phyloP scores from a whole-genome alignment of 2,797 vertebrate genomes.

The Pempheris klunzingeri region DNA sequence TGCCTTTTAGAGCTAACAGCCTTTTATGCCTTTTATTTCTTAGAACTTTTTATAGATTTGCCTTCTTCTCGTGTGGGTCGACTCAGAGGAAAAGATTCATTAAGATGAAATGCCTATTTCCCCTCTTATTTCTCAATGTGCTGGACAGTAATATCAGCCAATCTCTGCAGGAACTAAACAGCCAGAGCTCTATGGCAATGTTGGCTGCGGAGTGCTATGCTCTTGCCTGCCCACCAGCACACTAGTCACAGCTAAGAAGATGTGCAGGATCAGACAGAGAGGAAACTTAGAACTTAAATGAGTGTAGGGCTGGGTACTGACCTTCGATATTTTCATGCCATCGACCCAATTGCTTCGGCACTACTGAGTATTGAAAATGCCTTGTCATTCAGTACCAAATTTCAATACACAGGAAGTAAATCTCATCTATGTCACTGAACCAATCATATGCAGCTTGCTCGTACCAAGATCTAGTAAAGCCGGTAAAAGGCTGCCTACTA shows the following conservation, averaged over 20 bases:
- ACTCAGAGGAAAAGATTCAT: constrained; percentile 76
- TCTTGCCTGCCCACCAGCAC: constrained; percentile 37
- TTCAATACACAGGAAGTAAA: too few relatives aligned
- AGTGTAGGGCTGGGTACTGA: too few relatives aligned
- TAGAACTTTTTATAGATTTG: constrained; percentile 71
- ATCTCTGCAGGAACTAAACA: constrained; percentile 60
- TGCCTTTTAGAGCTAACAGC: constrained; percentile 75
- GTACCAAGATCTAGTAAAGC: too few relatives aligned
- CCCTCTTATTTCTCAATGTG: constrained; percentile 64
- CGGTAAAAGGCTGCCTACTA: too few relatives aligned
- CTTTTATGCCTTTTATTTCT: constrained; percentile 72
- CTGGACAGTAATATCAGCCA: constrained; percentile 67
- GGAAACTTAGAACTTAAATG: too few relatives aligned
- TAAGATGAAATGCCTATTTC: constrained; percentile 75
- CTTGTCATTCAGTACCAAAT: too few relatives aligned
- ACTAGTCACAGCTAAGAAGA: constrained; percentile 19
- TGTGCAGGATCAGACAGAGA: constrained; percentile 15
- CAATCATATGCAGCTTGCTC: too few relatives aligned
- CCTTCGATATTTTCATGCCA: too few relatives aligned
- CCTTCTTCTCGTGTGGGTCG: constrained; percentile 56
- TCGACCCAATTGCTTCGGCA: too few relatives aligned
- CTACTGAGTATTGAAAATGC: too few relatives aligned
- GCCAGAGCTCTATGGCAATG: constrained; percentile 55
- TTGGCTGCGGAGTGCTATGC: constrained; percentile 51
- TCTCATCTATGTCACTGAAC: too few relatives aligned